Percentiles rank a stretch among this genome's conserved stretches.
phyloP scores from a whole-genome alignment of 1,140 invertebrate species.

The Drosophila trapezifrons region DNA sequence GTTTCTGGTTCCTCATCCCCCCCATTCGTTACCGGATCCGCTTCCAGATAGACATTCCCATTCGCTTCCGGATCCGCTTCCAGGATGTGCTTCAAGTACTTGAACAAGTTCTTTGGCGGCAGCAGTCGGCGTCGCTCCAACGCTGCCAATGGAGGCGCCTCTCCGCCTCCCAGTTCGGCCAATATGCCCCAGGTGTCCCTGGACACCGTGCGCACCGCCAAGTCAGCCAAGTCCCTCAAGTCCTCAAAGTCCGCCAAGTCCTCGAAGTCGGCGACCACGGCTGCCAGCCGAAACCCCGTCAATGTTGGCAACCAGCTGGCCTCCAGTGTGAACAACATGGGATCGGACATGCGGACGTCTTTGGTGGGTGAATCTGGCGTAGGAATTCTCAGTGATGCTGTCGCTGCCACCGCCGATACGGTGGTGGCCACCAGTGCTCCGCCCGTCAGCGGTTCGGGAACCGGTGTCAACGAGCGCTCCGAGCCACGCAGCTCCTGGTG shows the following conservation, averaged over 20 bases:
- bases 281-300: not conserved
- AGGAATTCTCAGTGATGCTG: not conserved
- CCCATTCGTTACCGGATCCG: not conserved
- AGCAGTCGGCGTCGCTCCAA: slow-evolving; percentile 22
- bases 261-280: too few relatives aligned
- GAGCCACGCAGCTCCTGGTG: slow-evolving; percentile 38
- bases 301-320: not conserved
- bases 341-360: not conserved
- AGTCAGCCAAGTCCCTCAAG: slow-evolving; percentile 6
- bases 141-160: not conserved
- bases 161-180: slow-evolving; percentile 33
- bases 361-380: not conserved
- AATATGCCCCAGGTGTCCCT: slow-evolving; percentile 7
- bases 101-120: slow-evolving; percentile 42
- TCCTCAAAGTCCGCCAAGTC: not conserved
- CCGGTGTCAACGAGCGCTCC: not conserved
- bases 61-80: not conserved
- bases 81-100: slow-evolving; percentile 54
- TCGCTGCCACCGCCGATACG: not conserved
- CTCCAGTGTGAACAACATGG: not conserved
- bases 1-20: not conserved
- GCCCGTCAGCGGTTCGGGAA: not conserved
- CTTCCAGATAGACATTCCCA: not conserved
- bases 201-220: slow-evolving; percentile 13
- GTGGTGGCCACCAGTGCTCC: not conserved